Base-by-base conservation (phyloP, 2,888 invertebrate genomes). In the Xylocampa areola region DNA sequence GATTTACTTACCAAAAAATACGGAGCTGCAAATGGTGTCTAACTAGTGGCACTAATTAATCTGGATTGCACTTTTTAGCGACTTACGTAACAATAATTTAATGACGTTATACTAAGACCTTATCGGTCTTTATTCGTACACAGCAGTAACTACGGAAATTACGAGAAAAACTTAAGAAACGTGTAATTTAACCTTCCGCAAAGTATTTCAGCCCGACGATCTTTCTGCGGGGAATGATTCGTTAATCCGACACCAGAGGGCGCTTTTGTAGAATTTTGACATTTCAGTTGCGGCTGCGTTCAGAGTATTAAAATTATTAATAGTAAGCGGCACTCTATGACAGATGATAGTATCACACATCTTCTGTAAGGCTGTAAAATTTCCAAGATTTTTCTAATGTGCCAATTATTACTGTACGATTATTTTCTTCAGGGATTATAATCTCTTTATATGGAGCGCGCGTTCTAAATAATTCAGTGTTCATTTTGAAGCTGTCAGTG, bases 1-100 rank as follows among this genome's bases (percentile, higher is more conserved):
- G 17, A 62, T 59, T 67, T 61, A 81, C 82, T 81, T 76, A 82
- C 82, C 75, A 54, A 76, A 72, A 43, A 51, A 53, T 60, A 44
- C 17, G 23, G 50, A 47, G 33, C 55, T 64, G 61, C 66, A 48
- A n/a, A 59, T 58, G 66, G 67, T 61, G 59, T 52, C 44, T 52
- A 25, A 25, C 52, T 7, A 35, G 25, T 45, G 62, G 48, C 68
- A 69, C 68, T 65, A 39, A 66, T 55, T 65, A 48, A 58, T 61
- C 50, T 41, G 52, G 45, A 43, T 43, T 65, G 36, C 60, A 68
- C 72, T 68, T 7, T 35, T 45, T 43, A 30, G 23, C 33, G 41
- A 44, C 48, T 58, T 60, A 60, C 14, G 57, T 45, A 37, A 57
- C 33, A 41, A 39, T 33, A 43, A 40, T 53, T 7, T 60, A 43